A percentile compares a stretch with the other conserved stretches of the same genome.
Conservation (phyloP, 2,113 vertebrate species). For the Calidris pugnax region DNA sequence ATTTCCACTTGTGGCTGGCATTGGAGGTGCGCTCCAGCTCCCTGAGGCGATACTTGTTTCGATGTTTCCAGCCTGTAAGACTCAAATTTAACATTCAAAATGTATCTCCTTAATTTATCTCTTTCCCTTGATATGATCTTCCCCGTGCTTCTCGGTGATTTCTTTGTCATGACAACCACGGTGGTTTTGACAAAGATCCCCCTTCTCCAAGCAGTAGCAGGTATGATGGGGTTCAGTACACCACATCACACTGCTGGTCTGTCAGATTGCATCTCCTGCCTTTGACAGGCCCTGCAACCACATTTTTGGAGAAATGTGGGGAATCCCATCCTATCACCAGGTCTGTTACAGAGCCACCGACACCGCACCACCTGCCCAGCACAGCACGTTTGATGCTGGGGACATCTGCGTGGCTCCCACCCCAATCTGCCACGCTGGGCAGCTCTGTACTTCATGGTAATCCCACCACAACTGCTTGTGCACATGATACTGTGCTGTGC, state of each 20-base stretch:
- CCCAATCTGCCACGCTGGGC: fast-evolving
- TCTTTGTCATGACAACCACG: not conserved
- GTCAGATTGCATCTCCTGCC: not conserved
- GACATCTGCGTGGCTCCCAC: not conserved
- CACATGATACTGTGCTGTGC: not conserved
- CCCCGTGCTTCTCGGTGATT: not conserved
- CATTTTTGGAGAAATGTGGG: not conserved
- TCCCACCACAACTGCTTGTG: not conserved
- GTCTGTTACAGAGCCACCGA: not conserved
- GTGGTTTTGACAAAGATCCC: not conserved
- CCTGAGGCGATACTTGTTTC: not conserved
- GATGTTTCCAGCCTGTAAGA: not conserved
- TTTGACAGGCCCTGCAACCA: not conserved
- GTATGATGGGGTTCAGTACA: not conserved
- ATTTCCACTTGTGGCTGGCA: not conserved
- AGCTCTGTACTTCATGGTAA: not conserved
- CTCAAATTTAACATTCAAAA: not conserved
- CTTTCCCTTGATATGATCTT: not conserved
- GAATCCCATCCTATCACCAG: not conserved
- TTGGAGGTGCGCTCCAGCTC: not conserved
- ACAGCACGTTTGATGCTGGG: not conserved
- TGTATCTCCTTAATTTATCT: conserved; percentile 7
- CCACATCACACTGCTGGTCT: not conserved
- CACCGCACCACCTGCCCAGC: not conserved
- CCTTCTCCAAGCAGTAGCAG: not conserved